Evolutionary conservation across 92 coral and sea anemone species (phyloP), one percentile per base, ranked within the genome.

Genomic region (Siderastrea siderea): DNA sequence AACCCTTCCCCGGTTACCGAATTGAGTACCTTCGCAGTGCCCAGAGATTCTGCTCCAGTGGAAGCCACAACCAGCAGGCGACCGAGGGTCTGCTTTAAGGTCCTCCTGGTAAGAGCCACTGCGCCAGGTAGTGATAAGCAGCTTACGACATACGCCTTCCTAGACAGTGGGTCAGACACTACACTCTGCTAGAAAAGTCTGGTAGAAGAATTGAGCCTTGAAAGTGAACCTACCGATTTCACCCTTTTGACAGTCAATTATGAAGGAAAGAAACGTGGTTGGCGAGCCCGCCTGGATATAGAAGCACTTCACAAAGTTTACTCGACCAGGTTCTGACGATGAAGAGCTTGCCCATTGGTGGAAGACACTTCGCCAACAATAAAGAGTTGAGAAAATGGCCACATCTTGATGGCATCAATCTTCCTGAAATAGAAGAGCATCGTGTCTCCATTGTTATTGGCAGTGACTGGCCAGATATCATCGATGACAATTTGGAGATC

Each of bases 151-250:
- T 90, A 90, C 59, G 90, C 93, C 60, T 90, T 90, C 84, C 86
- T 90, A 11, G 93, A 90, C 78, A 87, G 79, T 65, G 93, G 93
- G 44, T 90, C 93, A 60, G 93, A 85, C 60, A 85, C 93, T 17
- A 90, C 70, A 26, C 59, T 90, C 78, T 80, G 87, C 73, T 74
- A 78, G 46, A 61, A 85, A 47, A 47, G 78, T 49, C 74, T 85
- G 19, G 87, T 79, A 14, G 69, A 86, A 47, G 60, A 85, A 43
- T 84, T 85, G 48, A 86, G 81, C n/a, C n/a, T 72, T 38, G 50
- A 26, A 59, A 15, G 80, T 47, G 67, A 47, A 46, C 86, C 91
- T 54, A 75, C 68, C 63, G 61, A 84, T 61, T 92, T 79, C 64
- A 67, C 79, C 59, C 80, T 92, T 47, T 66, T 78, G n/a, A 92